Conservation (phyloP, 2,113 vertebrate species). For the Axis porcinus region DNA sequence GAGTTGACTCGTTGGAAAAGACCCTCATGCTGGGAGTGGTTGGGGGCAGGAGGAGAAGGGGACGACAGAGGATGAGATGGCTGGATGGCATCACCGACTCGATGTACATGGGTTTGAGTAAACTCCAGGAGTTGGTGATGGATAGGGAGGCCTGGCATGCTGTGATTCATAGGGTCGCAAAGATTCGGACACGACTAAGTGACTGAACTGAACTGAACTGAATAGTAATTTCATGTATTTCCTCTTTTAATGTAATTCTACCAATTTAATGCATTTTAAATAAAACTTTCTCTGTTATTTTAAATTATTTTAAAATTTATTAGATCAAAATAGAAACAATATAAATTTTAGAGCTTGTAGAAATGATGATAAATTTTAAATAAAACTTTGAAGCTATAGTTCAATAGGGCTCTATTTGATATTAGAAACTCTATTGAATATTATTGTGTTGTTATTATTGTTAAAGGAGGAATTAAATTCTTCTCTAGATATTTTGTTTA, state of each 20-base stretch:
- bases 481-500: neutral
- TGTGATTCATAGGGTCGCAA: fast-evolving
- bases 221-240: neutral
- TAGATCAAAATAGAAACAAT: neutral
- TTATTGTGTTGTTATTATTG: neutral
- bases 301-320: neutral
- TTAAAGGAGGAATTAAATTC: neutral
- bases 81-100: fast-evolving
- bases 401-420: neutral
- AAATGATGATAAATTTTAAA: neutral
- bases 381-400: neutral
- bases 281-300: neutral
- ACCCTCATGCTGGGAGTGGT: neutral
- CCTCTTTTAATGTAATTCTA: neutral
- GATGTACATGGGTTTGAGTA: neutral
- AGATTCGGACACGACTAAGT: fast-evolving
- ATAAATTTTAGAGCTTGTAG: neutral
- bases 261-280: neutral
- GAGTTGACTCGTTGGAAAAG: neutral
- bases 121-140: neutral
- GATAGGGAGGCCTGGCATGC: fast-evolving
- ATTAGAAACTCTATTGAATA: neutral
- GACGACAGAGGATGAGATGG: fast-evolving
- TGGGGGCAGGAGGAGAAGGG: neutral
- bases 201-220: neutral